A percentile compares a stretch with the other conserved stretches of the same genome.
phyloP scores from a whole-genome alignment of 2,888 invertebrate genomes.

The Eueremaeus valkanovi region DNA sequence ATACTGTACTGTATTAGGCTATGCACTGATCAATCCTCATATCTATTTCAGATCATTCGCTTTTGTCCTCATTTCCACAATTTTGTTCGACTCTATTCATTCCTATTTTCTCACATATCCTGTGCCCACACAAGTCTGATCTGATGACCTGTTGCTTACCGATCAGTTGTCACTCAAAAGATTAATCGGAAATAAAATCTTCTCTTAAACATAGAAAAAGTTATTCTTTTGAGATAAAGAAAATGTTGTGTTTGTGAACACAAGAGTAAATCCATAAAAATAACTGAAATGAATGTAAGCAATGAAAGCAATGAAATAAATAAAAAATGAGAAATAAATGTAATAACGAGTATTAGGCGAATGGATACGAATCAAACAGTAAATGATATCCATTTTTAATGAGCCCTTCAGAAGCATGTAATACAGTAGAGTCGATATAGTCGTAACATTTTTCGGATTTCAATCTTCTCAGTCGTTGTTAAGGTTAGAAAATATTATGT shows the following conservation, averaged over 20 bases:
- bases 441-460: constrained; percentile 2
- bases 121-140: neutral
- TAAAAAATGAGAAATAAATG: constrained; percentile 37
- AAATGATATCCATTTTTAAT: constrained; percentile 36
- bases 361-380: constrained; percentile 31
- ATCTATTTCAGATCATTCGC: neutral
- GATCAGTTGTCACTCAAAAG: constrained; percentile 23
- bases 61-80: constrained; percentile 34
- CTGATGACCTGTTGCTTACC: constrained; percentile 28
- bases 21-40: neutral
- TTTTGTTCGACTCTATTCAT: constrained; percentile 31
- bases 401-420: constrained; percentile 17
- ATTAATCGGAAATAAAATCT: neutral
- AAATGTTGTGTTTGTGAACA: neutral
- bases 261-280: constrained; percentile 25
- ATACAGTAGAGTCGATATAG: neutral
- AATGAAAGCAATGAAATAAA: constrained; percentile 27
- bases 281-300: neutral
- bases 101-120: constrained; percentile 9
- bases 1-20: too few species aligned
- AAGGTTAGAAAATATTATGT: constrained; percentile 11
- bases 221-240: neutral
- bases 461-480: constrained; percentile 18
- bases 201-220: neutral
- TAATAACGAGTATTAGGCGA: constrained; percentile 22